Conservation (phyloP, 2,113 vertebrate genomes). For the Catagonus wagneri region DNA sequence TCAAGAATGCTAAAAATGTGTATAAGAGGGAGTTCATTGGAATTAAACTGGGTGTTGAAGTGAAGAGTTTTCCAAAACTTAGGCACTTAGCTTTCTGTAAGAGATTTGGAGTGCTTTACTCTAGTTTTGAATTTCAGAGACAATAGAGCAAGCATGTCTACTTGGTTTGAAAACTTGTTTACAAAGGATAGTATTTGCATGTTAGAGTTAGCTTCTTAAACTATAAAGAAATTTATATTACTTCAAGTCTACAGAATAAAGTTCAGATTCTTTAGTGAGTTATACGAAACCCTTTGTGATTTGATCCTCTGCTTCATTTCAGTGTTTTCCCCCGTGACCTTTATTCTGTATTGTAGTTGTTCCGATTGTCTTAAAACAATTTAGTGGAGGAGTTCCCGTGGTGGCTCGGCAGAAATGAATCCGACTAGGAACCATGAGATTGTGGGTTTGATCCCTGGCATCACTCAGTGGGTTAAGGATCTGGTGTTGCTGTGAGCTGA, state of each 20-base stretch:
- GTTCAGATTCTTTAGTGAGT: background rate
- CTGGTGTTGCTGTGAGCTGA: no score
- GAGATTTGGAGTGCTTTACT: background rate
- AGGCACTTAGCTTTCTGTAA: background rate
- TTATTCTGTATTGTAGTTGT: background rate
- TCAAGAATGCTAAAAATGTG: background rate
- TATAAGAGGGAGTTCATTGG: background rate
- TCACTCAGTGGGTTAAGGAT: no score
- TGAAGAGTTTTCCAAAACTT: background rate
- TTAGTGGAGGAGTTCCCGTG: no score
- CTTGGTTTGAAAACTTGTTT: background rate
- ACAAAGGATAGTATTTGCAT: background rate
- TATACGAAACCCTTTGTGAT: background rate
- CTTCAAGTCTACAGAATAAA: background rate
- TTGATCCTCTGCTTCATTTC: background rate
- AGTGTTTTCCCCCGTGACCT: background rate
- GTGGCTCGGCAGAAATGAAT: no score
- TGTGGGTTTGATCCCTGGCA: no score
- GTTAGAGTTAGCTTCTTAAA: background rate
- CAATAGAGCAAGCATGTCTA: conserved; percentile 2
- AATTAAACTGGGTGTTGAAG: background rate
- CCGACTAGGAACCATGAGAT: no score
- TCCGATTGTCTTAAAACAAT: background rate
- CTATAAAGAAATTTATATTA: background rate
- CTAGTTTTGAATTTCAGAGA: background rate